Conservation (phyloP, 2,888 invertebrate species). For the Phaedon cochleariae region DNA sequence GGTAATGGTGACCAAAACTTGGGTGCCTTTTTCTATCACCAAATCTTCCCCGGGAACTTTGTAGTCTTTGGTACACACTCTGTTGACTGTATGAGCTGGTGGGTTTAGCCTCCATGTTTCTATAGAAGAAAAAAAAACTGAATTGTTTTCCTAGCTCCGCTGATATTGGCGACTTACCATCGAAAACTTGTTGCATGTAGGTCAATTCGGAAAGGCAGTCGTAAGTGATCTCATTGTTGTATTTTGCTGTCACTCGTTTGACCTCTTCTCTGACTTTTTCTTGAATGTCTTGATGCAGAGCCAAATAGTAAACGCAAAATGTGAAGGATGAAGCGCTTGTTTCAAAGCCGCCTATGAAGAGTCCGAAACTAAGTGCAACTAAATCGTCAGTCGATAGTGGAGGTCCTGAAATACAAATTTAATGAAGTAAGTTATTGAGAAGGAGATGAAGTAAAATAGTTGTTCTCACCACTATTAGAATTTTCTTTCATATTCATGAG, state of each 20-base stretch:
- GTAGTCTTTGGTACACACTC: constrained; percentile 48
- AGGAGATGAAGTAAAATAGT: no score
- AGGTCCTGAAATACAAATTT: constrained; percentile 1
- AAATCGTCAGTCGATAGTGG: constrained; percentile 3
- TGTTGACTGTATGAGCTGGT: constrained; percentile 44
- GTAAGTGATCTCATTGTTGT: constrained; percentile 2
- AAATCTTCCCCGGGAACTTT: constrained; percentile 51
- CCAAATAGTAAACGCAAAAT: constrained; percentile 1
- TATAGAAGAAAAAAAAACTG: constrained; percentile 38
- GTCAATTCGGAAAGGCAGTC: constrained; percentile 8
- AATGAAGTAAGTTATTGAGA: neutral
- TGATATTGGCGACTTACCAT: no score
- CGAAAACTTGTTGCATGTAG: constrained; percentile 12
- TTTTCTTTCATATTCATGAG: constrained; percentile 52
- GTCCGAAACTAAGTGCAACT: constrained; percentile 13
- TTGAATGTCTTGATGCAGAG: constrained; percentile 1
- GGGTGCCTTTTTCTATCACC: constrained; percentile 54
- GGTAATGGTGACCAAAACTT: constrained; percentile 51
- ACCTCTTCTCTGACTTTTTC: constrained; percentile 8
- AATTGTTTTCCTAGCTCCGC: no score
- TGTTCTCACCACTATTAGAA: constrained; percentile 4
- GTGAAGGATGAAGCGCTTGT: constrained; percentile 9
- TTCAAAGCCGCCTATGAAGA: constrained; percentile 16
- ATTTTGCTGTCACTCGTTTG: neutral
- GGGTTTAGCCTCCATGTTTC: constrained; percentile 59